Conservation (phyloP, 2,113 vertebrate genomes). For the Astur gentilis region DNA sequence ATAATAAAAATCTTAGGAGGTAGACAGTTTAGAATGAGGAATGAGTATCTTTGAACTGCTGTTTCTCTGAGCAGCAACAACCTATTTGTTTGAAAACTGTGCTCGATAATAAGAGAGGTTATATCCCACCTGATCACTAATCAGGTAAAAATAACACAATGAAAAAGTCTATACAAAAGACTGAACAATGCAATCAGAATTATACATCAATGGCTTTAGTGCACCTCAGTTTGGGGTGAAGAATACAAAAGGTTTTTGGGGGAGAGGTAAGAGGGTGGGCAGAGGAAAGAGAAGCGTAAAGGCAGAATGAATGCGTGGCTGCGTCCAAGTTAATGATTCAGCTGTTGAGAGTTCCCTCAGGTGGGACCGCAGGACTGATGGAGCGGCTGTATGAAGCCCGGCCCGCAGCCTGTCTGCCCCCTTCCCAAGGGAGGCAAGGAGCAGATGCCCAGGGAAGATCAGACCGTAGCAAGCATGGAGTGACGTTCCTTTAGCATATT, state of each 20-base stretch:
- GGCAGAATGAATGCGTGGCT: neutral
- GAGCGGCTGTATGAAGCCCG: neutral
- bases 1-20: neutral
- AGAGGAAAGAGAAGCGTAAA: neutral
- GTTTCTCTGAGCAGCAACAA: neutral
- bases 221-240: neutral
- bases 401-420: neutral
- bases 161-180: neutral
- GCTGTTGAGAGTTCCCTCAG: neutral
- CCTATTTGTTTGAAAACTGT: neutral
- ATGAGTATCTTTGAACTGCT: neutral
- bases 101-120: neutral
- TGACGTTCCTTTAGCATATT: neutral
- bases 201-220: neutral
- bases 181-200: neutral
- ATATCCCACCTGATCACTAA: neutral
- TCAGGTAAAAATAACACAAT: neutral
- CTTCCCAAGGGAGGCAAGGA: neutral
- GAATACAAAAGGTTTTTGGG: neutral
- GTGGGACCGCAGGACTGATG: accelerated
- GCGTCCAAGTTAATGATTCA: neutral
- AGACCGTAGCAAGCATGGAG: neutral
- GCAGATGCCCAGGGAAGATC: neutral
- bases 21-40: neutral
- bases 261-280: neutral